Evolutionary conservation across 2,797 vertebrate species (phyloP).

Genomic region (Sebastolobus altivelis): DNA sequence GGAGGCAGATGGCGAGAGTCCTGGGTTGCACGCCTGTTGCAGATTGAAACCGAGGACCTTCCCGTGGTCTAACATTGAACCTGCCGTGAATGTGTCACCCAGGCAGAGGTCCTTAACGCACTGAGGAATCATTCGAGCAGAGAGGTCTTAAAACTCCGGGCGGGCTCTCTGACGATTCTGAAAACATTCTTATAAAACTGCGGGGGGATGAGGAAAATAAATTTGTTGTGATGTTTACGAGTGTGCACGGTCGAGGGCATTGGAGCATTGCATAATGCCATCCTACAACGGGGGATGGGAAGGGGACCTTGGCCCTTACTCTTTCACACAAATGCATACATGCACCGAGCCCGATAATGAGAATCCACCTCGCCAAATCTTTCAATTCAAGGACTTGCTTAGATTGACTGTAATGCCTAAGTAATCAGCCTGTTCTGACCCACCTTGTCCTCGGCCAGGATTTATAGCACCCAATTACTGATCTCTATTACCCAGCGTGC

Average conservation of each 20-base stretch:
- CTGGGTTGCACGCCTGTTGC: slow-evolving; percentile 21
- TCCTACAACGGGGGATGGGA: slow-evolving; percentile 35
- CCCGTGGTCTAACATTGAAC: slow-evolving; percentile 36
- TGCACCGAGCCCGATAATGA: slow-evolving; percentile 77
- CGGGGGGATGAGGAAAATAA: slow-evolving; percentile 69
- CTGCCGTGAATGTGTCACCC: slow-evolving; percentile 11
- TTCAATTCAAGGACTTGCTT: slow-evolving; percentile 85
- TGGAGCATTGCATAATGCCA: slow-evolving; percentile 68
- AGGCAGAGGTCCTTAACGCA: slow-evolving; percentile 31
- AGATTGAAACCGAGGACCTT: slow-evolving; percentile 24
- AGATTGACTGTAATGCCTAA: slow-evolving; percentile 87
- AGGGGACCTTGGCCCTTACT: slow-evolving; percentile 77
- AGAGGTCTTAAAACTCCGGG: slow-evolving; percentile 58
- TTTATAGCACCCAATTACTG: slow-evolving; percentile 87
- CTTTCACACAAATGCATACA: slow-evolving; percentile 68
- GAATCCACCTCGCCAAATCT: slow-evolving; percentile 85
- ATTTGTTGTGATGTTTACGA: slow-evolving; percentile 80
- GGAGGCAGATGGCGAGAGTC: neutral
- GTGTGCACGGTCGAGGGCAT: slow-evolving; percentile 61
- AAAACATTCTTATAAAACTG: slow-evolving; percentile 70
- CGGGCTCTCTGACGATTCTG: slow-evolving; percentile 28
- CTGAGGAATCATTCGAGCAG: neutral
- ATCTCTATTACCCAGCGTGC: slow-evolving; percentile 82
- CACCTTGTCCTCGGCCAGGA: slow-evolving; percentile 85
- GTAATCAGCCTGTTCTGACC: slow-evolving; percentile 89